Base-by-base conservation (phyloP, 2,797 vertebrate species). In the Eulemur coronatus region DNA sequence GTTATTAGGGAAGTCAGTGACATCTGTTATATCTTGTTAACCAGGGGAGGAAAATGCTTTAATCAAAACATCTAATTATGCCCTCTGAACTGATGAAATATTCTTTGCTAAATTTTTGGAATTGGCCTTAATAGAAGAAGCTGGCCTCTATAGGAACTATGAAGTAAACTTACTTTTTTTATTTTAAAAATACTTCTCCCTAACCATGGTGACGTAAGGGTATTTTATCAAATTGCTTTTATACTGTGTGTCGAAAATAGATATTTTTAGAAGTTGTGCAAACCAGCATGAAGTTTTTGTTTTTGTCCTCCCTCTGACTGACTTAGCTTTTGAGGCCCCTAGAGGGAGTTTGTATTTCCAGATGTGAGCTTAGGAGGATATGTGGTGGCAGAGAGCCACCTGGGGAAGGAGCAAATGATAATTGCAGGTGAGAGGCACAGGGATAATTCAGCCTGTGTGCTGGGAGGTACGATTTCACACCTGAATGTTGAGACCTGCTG, bases 41-140 rank as follows among this genome's bases (percentile, higher is more conserved):
- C 95, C 91, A 97, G 85, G 80, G 84, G 48, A 97, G 91, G 87
- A 95, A 97, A 97, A 93, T 79, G 96, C 86, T 96, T 95, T 97
- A 96, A 97, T 98, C 94, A 94, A 97, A 98, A 96, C n/a, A 94
- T 93, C 93, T 97, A 97, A 98, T 98, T 97, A 96, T 95, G 89
- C 67, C 82, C 82, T 96, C 79, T 91, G 82, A 80, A 85, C 59
- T 97, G 94, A 90, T 92, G 75, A 97, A 95, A 96, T 76, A 95
- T 87, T 87, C 61, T 97, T 95, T 92, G 84, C 89, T 94, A 80
- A 95, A 94, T 84, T 97, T 97, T 97, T 96, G 82, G 89, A 94
- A 84, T 96, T 94, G 94, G 59, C 72, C 63, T 95, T 91, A 94
- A 87, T 97, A 63, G 75, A 92, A 78, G 95, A 96, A 91, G 55